phyloP scores from a whole-genome alignment of 2,113 vertebrate species.

The Centropristis striata region DNA sequence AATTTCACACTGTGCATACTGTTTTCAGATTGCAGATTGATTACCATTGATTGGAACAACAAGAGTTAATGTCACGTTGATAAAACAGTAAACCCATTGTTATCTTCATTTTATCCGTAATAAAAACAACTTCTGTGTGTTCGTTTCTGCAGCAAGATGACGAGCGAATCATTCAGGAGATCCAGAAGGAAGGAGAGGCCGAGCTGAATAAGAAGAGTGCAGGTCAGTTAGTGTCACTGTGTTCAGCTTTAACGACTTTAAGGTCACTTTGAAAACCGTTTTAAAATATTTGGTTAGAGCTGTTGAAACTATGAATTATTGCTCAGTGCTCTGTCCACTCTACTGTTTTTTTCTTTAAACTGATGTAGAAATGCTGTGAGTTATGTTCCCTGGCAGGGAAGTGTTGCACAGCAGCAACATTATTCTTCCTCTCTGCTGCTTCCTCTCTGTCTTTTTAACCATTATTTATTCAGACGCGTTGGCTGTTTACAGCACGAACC shows the following conservation, averaged over 20 bases:
- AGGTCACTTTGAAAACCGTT: neutral
- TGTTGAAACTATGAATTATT: neutral
- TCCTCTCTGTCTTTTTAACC: slow-evolving; percentile 30
- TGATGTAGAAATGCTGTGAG: neutral
- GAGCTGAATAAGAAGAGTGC: slow-evolving; percentile 92
- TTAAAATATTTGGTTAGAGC: neutral
- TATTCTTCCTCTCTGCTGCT: slow-evolving; percentile 30
- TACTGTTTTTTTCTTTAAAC: neutral
- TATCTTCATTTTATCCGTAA: neutral
- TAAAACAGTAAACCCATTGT: neutral
- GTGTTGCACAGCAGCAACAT: neutral
- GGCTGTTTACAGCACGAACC: slow-evolving; percentile 3
- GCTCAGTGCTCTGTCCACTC: neutral
- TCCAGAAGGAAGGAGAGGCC: slow-evolving; percentile 95
- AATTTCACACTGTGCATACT: too few relatives aligned
- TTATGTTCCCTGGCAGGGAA: slow-evolving; percentile 6
- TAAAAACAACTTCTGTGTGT: neutral
- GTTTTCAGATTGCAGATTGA: neutral
- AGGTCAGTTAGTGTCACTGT: slow-evolving; percentile 78
- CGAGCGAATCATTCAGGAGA: slow-evolving; percentile 95
- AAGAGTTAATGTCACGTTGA: neutral
- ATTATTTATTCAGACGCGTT: slow-evolving; percentile 33
- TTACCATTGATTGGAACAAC: too few relatives aligned
- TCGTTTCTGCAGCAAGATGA: slow-evolving; percentile 90
- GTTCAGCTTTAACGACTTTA: neutral